Conservation (phyloP, 2,888 invertebrate genomes). For the Isotomurus palustris region DNA sequence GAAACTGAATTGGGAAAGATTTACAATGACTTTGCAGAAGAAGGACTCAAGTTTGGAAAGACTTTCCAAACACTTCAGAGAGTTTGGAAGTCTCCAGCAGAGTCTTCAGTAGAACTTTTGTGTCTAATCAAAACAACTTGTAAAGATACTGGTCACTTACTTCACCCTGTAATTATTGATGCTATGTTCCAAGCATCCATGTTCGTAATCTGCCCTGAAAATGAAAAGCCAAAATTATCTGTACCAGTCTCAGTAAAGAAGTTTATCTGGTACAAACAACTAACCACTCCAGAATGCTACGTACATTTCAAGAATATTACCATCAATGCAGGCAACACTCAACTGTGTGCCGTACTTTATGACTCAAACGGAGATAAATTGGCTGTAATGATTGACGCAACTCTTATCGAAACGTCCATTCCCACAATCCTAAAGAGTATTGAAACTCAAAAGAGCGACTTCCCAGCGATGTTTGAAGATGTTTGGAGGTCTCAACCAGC, state of each 20-base stretch:
- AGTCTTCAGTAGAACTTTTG: not conserved
- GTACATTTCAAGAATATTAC: not conserved
- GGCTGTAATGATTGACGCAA: not conserved
- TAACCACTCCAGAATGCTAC: not conserved
- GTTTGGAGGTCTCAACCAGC: not conserved
- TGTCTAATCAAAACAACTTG: not conserved
- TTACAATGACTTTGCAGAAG: slow-evolving; percentile 5
- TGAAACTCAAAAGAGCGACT: not conserved
- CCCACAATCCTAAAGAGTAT: not conserved
- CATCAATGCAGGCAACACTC: not conserved
- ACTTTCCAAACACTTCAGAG: slow-evolving; percentile 7
- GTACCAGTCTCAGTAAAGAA: slow-evolving; percentile 1
- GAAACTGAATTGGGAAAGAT: not conserved
- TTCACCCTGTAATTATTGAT: slow-evolving; percentile 2
- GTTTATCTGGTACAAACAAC: not conserved
- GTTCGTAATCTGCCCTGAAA: not conserved
- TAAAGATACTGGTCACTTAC: not conserved
- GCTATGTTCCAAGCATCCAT: slow-evolving; percentile 6
- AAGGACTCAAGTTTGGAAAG: slow-evolving; percentile 18
- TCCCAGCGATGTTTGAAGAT: slow-evolving; percentile 1
- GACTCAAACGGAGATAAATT: not conserved
- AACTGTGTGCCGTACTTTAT: not conserved
- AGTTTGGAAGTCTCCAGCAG: slow-evolving; percentile 3
- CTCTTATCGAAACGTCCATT: not conserved
- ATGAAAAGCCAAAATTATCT: not conserved